Evolutionary conservation across 2,113 vertebrate species (phyloP).

Genomic region (Thermophis baileyi): DNA sequence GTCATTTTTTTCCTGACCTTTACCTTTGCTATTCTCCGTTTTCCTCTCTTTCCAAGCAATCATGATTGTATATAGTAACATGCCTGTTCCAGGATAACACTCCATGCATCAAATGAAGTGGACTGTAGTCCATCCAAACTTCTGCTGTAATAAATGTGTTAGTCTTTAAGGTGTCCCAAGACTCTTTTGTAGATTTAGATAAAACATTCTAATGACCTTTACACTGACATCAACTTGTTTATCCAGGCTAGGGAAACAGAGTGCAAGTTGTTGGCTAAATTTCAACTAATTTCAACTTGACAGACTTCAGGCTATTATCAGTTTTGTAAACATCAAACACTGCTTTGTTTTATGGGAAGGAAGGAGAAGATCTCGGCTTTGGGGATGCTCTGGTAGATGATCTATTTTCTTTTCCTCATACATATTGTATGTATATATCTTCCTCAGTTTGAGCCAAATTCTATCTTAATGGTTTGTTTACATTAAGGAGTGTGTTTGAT

Average conservation of each 20-base stretch:
- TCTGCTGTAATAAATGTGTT: neutral
- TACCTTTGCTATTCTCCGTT: neutral
- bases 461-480: conserved; percentile 22
- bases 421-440: conserved; percentile 15
- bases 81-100: neutral
- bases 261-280: conserved; percentile 29
- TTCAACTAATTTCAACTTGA: conserved; percentile 31
- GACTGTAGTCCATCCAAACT: neutral
- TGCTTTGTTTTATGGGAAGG: conserved; percentile 51
- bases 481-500: conserved; percentile 8
- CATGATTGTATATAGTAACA: neutral
- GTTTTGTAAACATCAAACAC: conserved; percentile 32
- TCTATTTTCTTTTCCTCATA: conserved; percentile 6
- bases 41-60: neutral
- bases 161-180: neutral
- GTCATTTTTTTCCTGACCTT: neutral
- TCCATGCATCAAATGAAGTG: neutral
- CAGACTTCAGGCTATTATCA: conserved; percentile 50
- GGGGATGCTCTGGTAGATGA: neutral
- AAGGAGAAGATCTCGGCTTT: conserved; percentile 33
- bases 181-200: neutral
- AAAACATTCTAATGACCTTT: conserved; percentile 59
- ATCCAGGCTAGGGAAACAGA: conserved; percentile 47
- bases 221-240: conserved; percentile 48
- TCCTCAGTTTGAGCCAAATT: conserved; percentile 25